Evolutionary conservation across 2,113 vertebrate genomes (phyloP).

Genomic region (Strix aluco): DNA sequence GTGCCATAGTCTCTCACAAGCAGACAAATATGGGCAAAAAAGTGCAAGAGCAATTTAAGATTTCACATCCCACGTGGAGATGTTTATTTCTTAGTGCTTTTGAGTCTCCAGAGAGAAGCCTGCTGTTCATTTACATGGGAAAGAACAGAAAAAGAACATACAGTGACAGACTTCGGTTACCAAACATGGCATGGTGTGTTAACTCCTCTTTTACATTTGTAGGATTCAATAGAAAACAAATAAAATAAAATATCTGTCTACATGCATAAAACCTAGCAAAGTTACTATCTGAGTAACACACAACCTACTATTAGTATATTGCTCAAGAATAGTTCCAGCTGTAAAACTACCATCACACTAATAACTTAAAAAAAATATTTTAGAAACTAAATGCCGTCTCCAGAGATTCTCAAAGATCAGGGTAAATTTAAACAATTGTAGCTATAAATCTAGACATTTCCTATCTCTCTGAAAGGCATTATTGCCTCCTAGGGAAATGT

Average conservation of each 20-base stretch:
- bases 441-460: slow-evolving; percentile 27
- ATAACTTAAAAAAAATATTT: slow-evolving; percentile 8
- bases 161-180: not conserved
- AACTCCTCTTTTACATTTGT: not conserved
- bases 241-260: not conserved
- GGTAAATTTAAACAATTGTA: slow-evolving; percentile 60
- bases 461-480: slow-evolving; percentile 25
- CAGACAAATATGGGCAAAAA: not conserved
- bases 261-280: not conserved
- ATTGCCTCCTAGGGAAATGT: slow-evolving; percentile 31
- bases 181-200: not conserved
- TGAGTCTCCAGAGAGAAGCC: not conserved
- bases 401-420: not conserved
- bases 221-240: not conserved
- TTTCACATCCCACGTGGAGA: not conserved
- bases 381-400: slow-evolving; percentile 33
- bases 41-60: not conserved
- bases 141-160: not conserved
- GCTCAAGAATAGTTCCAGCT: not conserved
- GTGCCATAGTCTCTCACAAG: not conserved
- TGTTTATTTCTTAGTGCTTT: not conserved
- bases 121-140: not conserved
- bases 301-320: not conserved
- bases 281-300: slow-evolving; percentile 47
- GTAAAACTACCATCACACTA: slow-evolving; percentile 29